Conservation (phyloP, 2,113 vertebrate species). For the Gorsachius goisagi region DNA sequence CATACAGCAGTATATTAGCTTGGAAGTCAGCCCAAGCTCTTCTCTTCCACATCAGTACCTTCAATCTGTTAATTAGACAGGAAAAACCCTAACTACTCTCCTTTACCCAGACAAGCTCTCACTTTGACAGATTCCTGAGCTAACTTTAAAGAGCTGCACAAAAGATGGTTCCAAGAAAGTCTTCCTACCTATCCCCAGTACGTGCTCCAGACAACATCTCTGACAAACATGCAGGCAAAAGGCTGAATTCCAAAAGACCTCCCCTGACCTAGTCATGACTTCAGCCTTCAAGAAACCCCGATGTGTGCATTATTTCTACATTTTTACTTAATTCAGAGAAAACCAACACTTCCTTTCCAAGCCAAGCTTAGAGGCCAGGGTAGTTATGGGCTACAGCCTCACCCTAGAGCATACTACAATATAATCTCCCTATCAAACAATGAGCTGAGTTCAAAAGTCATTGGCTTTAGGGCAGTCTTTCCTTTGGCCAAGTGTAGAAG, state of each 20-base stretch:
- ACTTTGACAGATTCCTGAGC: neutral
- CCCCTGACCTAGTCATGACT: neutral
- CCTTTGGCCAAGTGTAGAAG: neutral
- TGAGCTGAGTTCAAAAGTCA: neutral
- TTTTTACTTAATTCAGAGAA: neutral
- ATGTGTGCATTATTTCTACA: neutral
- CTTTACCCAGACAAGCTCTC: neutral
- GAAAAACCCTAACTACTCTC: neutral
- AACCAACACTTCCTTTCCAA: neutral
- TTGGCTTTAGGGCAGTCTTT: neutral
- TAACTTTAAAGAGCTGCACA: neutral
- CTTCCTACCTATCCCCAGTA: neutral
- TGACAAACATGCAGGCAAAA: neutral
- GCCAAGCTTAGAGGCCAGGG: neutral
- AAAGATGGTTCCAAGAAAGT: neutral
- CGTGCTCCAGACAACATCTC: neutral
- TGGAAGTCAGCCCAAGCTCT: neutral
- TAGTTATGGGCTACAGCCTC: neutral
- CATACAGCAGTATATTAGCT: neutral
- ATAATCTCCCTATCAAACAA: neutral
- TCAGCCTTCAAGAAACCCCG: neutral
- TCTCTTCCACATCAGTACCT: neutral
- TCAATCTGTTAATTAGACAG: neutral
- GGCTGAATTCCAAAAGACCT: neutral
- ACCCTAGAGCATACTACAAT: neutral